Percentiles rank a stretch among this genome's conserved stretches.
phyloP scores from a whole-genome alignment of 1,140 invertebrate species.

The Drosophila seguyi region DNA sequence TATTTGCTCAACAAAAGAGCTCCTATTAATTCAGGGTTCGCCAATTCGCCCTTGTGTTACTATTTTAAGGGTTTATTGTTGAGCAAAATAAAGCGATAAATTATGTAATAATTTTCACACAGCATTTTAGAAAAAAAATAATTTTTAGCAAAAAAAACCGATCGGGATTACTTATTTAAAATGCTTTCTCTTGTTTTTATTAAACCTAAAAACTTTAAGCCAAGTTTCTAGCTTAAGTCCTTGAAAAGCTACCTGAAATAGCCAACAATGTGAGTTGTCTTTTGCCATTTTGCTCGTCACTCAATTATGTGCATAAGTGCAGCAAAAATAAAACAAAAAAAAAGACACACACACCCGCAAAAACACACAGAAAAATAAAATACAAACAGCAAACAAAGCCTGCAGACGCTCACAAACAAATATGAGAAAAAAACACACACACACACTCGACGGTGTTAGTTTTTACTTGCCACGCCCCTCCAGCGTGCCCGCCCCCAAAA shows the following conservation, averaged over 20 bases:
- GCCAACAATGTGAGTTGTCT: slow-evolving; percentile 20
- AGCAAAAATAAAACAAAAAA: slow-evolving; percentile 28
- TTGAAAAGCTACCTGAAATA: background rate
- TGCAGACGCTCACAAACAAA: slow-evolving; percentile 28
- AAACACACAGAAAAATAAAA: slow-evolving; percentile 14
- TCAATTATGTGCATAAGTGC: slow-evolving; percentile 79
- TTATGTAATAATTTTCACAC: background rate
- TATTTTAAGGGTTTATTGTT: background rate
- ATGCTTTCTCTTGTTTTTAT: background rate
- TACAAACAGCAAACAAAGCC: slow-evolving; percentile 49
- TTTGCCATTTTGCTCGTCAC: slow-evolving; percentile 21
- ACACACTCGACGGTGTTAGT: slow-evolving; percentile 40
- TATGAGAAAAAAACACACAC: slow-evolving; percentile 17
- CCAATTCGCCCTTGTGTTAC: background rate
- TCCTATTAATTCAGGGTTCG: slow-evolving; percentile 32
- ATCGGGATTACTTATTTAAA: background rate
- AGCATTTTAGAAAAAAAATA: background rate
- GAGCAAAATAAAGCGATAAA: background rate
- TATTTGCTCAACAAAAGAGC: slow-evolving; percentile 12
- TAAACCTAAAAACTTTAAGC: background rate
- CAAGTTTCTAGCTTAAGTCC: background rate
- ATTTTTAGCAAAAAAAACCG: background rate
- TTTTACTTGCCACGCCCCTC: slow-evolving; percentile 30
- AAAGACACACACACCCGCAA: background rate
- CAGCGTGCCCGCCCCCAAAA: slow-evolving; percentile 28